Base-by-base conservation (phyloP, 92 coral and sea anemone genomes). In the Zoanthus solanderi region DNA sequence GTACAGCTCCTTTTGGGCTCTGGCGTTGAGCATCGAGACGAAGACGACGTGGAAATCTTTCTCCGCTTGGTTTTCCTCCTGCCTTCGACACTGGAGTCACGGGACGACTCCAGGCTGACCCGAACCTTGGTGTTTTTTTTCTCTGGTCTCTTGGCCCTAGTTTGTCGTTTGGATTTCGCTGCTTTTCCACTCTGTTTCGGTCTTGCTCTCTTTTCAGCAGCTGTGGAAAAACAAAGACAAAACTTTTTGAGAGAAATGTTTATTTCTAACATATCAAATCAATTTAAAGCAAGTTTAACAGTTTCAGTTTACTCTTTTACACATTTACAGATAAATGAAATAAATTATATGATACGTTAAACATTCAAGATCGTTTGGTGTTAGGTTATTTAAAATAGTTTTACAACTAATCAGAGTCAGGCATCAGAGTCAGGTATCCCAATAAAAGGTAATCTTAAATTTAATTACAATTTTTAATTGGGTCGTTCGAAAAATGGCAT, bases 131-230 rank as follows among this genome's bases (percentile, higher is more conserved):
- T 28, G 72, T 53, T 56, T 28, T 72, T 72, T 30, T 72, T 60
- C 45, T 76, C 37, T 23, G 77, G 87, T 46, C 66, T 81, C 75
- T 81, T 81, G 47, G 83, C 37, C 58, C 72, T 37, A 31, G 92
- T 72, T 2, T 81, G 83, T 10, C 23, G 85, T 68, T 72, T 6
- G 89, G 79, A 13, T 72, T 72, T 6, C 31, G 65, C 74, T 57
- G 92, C 83, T 72, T 81, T 71, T 78, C 65, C 58, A 84, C 93
- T 37, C 82, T 89, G 48, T 86, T 92, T 54, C 69, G 91, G 89
- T 60, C 86, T 81, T 68, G 91, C 89, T 84, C 89, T 91, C 72
- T 89, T 90, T 72, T 94, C 94, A 61, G 99, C 99, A 65, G 96
- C 99, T 97, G 28, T 15, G 88, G 74, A 71, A 54, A 50, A 58